Percentiles rank a stretch among this genome's conserved stretches.
These are phyloP conservation scores for Venustaconcha ellipsiformis DNA, from an alignment of 1,140 invertebrate species.

Conservation along the genomic window DNA sequence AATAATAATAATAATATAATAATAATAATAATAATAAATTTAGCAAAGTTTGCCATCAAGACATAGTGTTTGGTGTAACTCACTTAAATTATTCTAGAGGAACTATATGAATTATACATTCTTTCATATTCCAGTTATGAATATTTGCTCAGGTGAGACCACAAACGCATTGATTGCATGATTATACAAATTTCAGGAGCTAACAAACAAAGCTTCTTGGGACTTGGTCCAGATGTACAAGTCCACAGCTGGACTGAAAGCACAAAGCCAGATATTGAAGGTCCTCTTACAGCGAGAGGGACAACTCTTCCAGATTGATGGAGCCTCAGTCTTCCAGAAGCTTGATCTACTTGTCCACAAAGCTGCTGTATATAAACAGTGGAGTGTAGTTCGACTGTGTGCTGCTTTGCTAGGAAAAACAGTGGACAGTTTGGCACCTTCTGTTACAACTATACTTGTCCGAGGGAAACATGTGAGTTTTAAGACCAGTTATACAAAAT, in stretches of 20 bases:
- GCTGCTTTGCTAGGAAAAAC: slow-evolving; percentile 92
- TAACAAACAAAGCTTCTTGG: slow-evolving; percentile 68
- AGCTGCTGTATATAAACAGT: slow-evolving; percentile 89
- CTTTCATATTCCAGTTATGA: too few relatives aligned
- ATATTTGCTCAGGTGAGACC: too few relatives aligned
- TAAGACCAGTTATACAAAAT: neutral
- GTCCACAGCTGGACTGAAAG: slow-evolving; percentile 79
- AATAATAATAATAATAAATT: too few relatives aligned
- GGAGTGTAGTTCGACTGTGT: slow-evolving; percentile 90
- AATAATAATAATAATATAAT: too few relatives aligned
- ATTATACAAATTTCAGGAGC: too few relatives aligned
- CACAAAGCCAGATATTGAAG: slow-evolving; percentile 86
- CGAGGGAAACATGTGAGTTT: slow-evolving; percentile 91
- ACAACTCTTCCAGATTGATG: slow-evolving; percentile 80
- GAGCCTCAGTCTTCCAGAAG: slow-evolving; percentile 77
- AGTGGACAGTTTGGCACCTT: slow-evolving; percentile 98
- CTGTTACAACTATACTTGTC: slow-evolving; percentile 96
- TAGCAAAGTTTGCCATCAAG: too few relatives aligned
- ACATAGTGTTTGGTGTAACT: too few relatives aligned
- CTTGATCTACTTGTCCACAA: slow-evolving; percentile 85
- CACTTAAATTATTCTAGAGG: too few relatives aligned
- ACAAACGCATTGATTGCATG: too few relatives aligned
- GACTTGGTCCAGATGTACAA: slow-evolving; percentile 55
- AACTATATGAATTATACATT: too few relatives aligned
- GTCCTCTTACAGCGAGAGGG: slow-evolving; percentile 80